A percentile compares a stretch with the other conserved stretches of the same genome.
Conservation (phyloP, 2,113 vertebrate species). For the Takifugu bimaculatus region DNA sequence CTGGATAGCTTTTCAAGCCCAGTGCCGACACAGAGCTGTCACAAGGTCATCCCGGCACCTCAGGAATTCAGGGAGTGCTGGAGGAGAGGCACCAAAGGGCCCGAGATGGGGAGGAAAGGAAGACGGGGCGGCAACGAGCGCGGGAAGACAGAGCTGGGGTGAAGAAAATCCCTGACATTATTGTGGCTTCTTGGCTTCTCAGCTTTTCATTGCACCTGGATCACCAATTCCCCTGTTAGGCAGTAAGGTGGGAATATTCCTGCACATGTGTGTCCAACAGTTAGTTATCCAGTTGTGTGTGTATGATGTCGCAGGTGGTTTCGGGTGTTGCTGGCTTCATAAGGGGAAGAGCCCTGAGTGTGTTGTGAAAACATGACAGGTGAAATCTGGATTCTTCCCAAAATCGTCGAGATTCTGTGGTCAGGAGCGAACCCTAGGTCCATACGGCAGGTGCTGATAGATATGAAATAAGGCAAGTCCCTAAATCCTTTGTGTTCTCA, state of each 20-base stretch:
- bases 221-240: constrained; percentile 40
- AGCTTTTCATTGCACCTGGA: constrained; percentile 43
- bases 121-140: constrained; percentile 12
- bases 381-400: constrained; percentile 38
- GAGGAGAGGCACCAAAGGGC: constrained; percentile 31
- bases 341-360: constrained; percentile 27
- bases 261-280: constrained; percentile 21
- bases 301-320: constrained; percentile 52
- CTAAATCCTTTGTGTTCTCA: constrained; percentile 3
- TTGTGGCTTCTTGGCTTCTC: constrained; percentile 16
- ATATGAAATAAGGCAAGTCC: constrained; percentile 30
- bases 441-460: constrained; percentile 21
- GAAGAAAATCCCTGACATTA: constrained; percentile 28
- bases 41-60: constrained; percentile 58
- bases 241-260: constrained; percentile 14
- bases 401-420: constrained; percentile 2
- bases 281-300: constrained; percentile 29
- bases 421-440: constrained; percentile 17
- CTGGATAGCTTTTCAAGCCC: constrained; percentile 65
- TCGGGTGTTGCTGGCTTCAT: constrained; percentile 51
- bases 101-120: constrained; percentile 5
- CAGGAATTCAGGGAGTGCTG: constrained; percentile 25
- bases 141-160: constrained; percentile 29
- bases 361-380: constrained; percentile 52
- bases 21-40: constrained; percentile 19